phyloP scores from a whole-genome alignment of 2,113 vertebrate species.

The Gambusia holbrooki region DNA sequence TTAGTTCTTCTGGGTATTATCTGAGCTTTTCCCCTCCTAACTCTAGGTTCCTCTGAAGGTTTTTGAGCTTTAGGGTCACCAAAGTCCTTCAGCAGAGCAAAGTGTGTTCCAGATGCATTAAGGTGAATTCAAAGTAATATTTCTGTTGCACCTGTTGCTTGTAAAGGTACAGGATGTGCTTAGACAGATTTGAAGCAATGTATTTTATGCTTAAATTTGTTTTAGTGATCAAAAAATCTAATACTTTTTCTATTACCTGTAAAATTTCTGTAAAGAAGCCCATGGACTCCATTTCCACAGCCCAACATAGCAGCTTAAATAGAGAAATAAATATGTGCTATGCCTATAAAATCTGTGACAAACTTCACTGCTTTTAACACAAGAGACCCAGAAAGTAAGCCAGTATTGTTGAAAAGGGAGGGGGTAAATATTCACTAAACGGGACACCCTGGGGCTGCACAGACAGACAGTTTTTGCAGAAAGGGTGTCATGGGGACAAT shows the following conservation, averaged over 20 bases:
- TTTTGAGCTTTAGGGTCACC: background rate
- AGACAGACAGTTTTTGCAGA: slow-evolving; percentile 37
- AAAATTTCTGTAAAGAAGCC: slow-evolving; percentile 8
- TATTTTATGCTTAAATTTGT: slow-evolving; percentile 1
- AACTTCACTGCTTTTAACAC: slow-evolving; percentile 45
- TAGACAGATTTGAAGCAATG: slow-evolving; percentile 10
- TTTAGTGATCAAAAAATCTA: slow-evolving; percentile 14
- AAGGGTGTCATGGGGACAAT: slow-evolving; percentile 44
- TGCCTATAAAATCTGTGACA: slow-evolving; percentile 29
- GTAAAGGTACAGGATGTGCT: slow-evolving; percentile 1
- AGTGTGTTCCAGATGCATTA: slow-evolving; percentile 16
- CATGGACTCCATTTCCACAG: slow-evolving; percentile 2
- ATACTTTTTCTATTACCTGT: slow-evolving; percentile 21
- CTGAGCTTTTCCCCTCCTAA: background rate
- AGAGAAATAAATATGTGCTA: slow-evolving; percentile 1
- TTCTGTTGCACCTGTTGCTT: slow-evolving; percentile 9
- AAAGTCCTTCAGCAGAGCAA: slow-evolving; percentile 13
- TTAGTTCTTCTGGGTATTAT: slow-evolving; percentile 26
- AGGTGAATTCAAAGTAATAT: slow-evolving; percentile 1
- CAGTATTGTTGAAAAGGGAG: background rate
- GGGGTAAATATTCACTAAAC: slow-evolving; percentile 42
- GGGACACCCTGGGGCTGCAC: slow-evolving; percentile 48
- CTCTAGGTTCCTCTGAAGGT: too few species aligned
- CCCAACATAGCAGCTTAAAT: slow-evolving; percentile 30
- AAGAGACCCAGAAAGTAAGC: slow-evolving; percentile 16